Percentiles rank a stretch among this genome's conserved stretches.
Conservation (phyloP, 2,113 vertebrate species). For the Platysternon megacephalum region DNA sequence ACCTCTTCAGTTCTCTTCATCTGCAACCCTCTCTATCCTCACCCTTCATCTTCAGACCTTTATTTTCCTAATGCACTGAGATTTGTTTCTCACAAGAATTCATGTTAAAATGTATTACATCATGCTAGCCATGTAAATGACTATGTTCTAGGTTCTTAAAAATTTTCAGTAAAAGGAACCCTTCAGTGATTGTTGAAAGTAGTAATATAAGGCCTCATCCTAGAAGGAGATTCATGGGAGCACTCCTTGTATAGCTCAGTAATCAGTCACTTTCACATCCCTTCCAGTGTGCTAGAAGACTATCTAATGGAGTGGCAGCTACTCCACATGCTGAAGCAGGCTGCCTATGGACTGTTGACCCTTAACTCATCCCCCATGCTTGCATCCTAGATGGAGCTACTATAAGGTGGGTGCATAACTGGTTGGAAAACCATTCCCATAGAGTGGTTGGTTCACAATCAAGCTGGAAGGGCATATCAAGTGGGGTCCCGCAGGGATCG, state of each 20-base stretch:
- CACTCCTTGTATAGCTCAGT: background rate
- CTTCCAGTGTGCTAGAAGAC: background rate
- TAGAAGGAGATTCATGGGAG: background rate
- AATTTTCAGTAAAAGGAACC: slow-evolving; percentile 6
- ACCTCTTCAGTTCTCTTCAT: slow-evolving; percentile 22
- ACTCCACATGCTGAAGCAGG: background rate
- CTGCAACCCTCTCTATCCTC: slow-evolving; percentile 55
- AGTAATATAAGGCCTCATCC: background rate
- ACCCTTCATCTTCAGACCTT: slow-evolving; percentile 60
- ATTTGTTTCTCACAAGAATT: background rate
- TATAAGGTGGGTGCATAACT: too few species aligned
- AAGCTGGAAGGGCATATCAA: too few species aligned
- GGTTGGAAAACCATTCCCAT: background rate
- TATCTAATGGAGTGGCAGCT: background rate
- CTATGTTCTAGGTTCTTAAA: slow-evolving; percentile 18
- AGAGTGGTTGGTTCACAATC: too few species aligned
- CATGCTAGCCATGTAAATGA: slow-evolving; percentile 5
- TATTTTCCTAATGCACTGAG: slow-evolving; percentile 47
- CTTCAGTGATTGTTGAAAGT: slow-evolving; percentile 21
- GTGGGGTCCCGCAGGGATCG: too few species aligned
- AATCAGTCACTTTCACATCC: background rate
- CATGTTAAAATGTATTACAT: background rate
- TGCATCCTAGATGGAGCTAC: background rate
- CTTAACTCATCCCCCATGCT: background rate
- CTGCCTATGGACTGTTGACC: background rate